Evolutionary conservation across 2,113 vertebrate species (phyloP), one percentile per base, ranked within the genome.

Genomic region (Cettia cetti): DNA sequence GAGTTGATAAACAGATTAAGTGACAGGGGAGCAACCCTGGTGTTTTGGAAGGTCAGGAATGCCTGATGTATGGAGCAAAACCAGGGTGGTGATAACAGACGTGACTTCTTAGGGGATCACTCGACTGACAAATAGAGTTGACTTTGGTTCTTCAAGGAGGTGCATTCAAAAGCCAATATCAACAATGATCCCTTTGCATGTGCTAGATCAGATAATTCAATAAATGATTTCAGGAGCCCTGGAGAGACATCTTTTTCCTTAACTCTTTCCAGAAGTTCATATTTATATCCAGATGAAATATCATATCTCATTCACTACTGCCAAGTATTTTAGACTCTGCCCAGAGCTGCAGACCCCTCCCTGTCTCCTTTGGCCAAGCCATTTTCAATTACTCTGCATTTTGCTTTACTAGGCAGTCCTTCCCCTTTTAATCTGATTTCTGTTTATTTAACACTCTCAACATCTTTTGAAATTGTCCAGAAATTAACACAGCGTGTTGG

Each of bases 241-340:
- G 54, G 27, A 91, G 65, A 95, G 24, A 76, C 53, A 69, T 19
- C 33, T 71, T 78, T 49, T 82, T 87, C 65, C 74, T 95, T 90
- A 96, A 86, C 18, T 68, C 69, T 74, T 82, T 95, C 60, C 76
- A 94, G 66, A 86, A 85, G 59, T 80, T 95, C 72, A 66, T 94
- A 95, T 90, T 94, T 94, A 80, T 90, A 95, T 90, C 84, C 84
- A 91, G 53, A 82, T 92, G 78, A 92, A 94, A 89, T 89, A 82
- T 75, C 68, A 82, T 79, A 79, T 69, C 45, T 91, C 80, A 64
- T 75, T 66, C 72, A 11, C 39, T 40, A 7, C 60, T 82, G 88
- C 93, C 90, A 93, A 86, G 35, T 75, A 44, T 61, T 69, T 85
- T 65, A 44, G 42, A 39, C 15, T 24, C 56, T 74, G 82, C 60